A percentile compares a stretch with the other conserved stretches of the same genome.
These are phyloP conservation scores for Toxostoma redivivum DNA, from an alignment of 2,113 vertebrate genomes.

Conservation along the genomic window DNA sequence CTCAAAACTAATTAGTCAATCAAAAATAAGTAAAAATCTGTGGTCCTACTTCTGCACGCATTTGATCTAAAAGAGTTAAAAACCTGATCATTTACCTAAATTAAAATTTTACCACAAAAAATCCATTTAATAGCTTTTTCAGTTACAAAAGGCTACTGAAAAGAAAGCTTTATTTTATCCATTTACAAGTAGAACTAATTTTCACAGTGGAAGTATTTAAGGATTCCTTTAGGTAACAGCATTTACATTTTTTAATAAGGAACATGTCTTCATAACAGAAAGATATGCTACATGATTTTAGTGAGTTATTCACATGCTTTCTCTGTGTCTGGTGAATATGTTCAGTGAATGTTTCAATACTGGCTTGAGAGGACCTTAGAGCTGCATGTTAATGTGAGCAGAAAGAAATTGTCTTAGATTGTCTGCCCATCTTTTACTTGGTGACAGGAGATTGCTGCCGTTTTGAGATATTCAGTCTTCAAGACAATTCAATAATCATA, in stretches of 20 bases:
- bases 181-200: not conserved
- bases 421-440: not conserved
- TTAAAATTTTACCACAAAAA: not conserved
- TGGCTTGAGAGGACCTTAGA: not conserved
- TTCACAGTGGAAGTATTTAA: not conserved
- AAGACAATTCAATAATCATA: not conserved
- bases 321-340: not conserved
- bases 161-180: not conserved
- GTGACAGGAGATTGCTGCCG: not conserved
- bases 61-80: not conserved
- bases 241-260: not conserved
- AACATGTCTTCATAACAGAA: not conserved
- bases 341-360: not conserved
- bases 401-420: not conserved
- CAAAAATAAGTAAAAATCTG: not conserved
- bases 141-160: not conserved
- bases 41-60: not conserved
- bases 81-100: not conserved
- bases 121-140: not conserved
- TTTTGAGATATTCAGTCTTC: not conserved
- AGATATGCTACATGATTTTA: not conserved
- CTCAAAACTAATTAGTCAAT: not conserved
- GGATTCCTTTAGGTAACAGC: not conserved
- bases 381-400: not conserved
- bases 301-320: not conserved